A percentile compares a stretch with the other conserved stretches of the same genome.
Evolutionary conservation across 2,888 invertebrate species (phyloP).

Genomic region (Callosobruchus maculatus): DNA sequence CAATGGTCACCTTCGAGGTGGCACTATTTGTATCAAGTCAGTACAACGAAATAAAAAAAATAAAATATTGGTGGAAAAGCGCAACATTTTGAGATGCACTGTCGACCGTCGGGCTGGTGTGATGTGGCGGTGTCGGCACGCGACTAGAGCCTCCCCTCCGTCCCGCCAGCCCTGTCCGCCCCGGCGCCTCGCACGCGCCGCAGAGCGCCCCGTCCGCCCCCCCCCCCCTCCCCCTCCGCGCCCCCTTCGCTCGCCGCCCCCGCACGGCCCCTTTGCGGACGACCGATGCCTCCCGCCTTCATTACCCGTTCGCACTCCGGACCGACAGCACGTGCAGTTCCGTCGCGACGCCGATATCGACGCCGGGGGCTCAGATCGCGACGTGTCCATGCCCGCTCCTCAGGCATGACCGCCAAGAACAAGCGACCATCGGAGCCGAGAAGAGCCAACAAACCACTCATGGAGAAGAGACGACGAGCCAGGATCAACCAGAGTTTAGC

Average conservation of each 20-base stretch:
- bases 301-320: conserved; percentile 27
- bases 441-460: conserved; percentile 73
- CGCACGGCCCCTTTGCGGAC: conserved; percentile 35
- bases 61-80: not conserved
- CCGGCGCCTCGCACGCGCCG: conserved; percentile 11
- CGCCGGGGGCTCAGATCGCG: not conserved
- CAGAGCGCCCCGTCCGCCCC: conserved; percentile 35
- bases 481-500: conserved; percentile 72
- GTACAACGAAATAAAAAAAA: not conserved
- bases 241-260: conserved; percentile 36
- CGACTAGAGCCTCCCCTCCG: conserved; percentile 44
- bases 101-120: conserved; percentile 42
- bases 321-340: conserved; percentile 14
- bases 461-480: conserved; percentile 72
- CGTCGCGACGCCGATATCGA: conserved; percentile 12
- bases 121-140: conserved; percentile 52
- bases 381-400: not conserved
- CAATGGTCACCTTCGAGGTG: too few relatives aligned
- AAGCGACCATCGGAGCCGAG: conserved; percentile 45
- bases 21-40: too few relatives aligned
- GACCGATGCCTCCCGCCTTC: conserved; percentile 26
- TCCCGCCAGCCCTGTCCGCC: conserved; percentile 32
- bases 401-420: conserved; percentile 44
- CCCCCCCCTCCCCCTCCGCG: conserved; percentile 31
- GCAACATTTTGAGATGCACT: conserved; percentile 35